Percentiles rank a stretch among this genome's conserved stretches.
phyloP scores from a whole-genome alignment of 2,888 invertebrate species.

The Conistra vaccinii region DNA sequence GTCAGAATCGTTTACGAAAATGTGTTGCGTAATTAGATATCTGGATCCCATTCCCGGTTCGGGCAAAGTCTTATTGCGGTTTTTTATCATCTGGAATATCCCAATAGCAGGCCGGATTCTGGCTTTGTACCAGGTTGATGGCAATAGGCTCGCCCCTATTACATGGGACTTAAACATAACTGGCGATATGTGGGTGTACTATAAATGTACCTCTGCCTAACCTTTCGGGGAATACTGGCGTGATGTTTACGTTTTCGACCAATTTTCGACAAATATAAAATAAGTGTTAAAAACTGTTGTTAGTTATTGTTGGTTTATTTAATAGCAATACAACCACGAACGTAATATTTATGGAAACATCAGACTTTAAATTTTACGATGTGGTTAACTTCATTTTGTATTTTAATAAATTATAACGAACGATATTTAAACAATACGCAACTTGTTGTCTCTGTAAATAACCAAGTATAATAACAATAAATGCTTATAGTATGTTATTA shows the following conservation, averaged over 20 bases:
- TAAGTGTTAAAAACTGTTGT: not conserved
- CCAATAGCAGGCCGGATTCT: not conserved
- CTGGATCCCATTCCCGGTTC: too few species aligned
- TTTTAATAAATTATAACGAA: conserved; percentile 35
- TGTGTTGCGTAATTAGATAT: too few species aligned
- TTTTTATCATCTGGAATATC: not conserved
- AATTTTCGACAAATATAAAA: not conserved
- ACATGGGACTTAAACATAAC: not conserved
- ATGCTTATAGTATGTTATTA: not conserved
- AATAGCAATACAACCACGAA: conserved; percentile 4
- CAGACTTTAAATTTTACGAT: conserved; percentile 34
- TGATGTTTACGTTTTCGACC: not conserved
- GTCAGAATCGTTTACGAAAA: too few species aligned
- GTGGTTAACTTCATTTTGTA: conserved; percentile 30
- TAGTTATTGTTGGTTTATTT: conserved; percentile 32
- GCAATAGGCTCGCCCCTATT: not conserved
- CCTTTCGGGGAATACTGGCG: not conserved
- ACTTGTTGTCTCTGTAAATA: conserved; percentile 19
- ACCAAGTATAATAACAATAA: not conserved
- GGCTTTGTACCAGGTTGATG: not conserved
- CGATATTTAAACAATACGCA: conserved; percentile 11
- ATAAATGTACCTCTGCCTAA: not conserved
- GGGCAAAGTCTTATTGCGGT: too few species aligned
- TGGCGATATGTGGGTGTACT: not conserved
- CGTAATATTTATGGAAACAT: conserved; percentile 31